Evolutionary conservation across 2,888 invertebrate genomes (phyloP), one percentile per base, ranked within the genome.

Genomic region (Liodrosophila aerea): DNA sequence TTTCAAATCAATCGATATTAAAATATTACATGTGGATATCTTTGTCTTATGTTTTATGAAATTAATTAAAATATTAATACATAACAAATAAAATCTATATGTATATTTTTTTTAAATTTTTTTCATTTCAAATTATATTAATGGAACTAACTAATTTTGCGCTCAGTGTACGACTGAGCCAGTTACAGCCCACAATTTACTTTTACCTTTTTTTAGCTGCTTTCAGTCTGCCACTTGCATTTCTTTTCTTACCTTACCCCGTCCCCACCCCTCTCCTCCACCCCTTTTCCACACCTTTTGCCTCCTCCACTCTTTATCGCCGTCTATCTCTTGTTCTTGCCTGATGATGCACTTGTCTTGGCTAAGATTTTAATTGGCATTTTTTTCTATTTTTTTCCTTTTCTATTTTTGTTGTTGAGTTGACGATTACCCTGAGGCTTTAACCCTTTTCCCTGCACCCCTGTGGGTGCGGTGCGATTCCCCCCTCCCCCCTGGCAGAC

Each of bases 361-460:
- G 76, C 83, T 80, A 86, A 88, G 87, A 86, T 86, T 87, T 88
- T 87, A 88, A 87, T 88, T 88, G 87, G 87, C 87, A 86, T 77
- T 82, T 87, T 86, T 81, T 76, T 47, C 41, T 41, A 62, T 50
- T 36, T 59, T 13, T 34, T 12, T 31, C n/a, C n/a, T 30, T 31
- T 8, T 12, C 12, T 27, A 15, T 15, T 11, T 11, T 7, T 12
- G 18, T 31, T 18, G 31, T 44, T 39, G 37, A 12, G 29, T 11
- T 27, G 12, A n/a, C 29, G 4, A 7, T 16, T 44, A 30, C 58
- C 58, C 31, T 45, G 3, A 5, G 22, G 22, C 22, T 22, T 56
- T 74, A 73, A 71, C 72, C 75, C 72, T 74, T 63, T 37, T 36
- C 37, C 12, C 11, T 27, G 1, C 13, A 5, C 7, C 36, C 43